A percentile compares a stretch with the other conserved stretches of the same genome.
Conservation (phyloP, 2,113 vertebrate genomes). For the Sebastes schlegelii region DNA sequence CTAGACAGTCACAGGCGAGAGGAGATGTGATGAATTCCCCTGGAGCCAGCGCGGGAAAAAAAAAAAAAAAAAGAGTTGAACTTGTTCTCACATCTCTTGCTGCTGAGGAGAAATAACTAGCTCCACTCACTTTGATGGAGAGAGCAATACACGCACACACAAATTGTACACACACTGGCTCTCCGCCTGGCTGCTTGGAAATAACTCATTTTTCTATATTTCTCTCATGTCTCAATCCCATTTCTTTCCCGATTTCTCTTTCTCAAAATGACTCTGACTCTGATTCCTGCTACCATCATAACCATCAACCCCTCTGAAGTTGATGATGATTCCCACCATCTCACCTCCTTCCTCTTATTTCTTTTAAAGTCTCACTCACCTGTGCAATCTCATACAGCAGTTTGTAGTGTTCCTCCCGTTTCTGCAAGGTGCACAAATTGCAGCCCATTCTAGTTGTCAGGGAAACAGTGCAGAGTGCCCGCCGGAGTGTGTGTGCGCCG, state of each 20-base stretch:
- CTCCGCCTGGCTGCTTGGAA: constrained; percentile 47
- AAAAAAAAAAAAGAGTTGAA: constrained; percentile 55
- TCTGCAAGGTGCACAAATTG: constrained; percentile 99
- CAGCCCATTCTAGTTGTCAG: constrained; percentile 96
- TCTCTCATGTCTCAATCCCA: constrained; percentile 22
- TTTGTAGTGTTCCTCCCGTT: constrained; percentile 99
- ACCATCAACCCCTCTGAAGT: neutral
- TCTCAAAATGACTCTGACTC: constrained; percentile 21
- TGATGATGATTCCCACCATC: neutral
- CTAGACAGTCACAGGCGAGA: constrained; percentile 55
- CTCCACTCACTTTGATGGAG: constrained; percentile 74
- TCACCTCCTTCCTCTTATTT: neutral
- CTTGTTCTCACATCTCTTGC: constrained; percentile 73
- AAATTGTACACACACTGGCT: constrained; percentile 19
- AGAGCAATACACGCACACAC: neutral
- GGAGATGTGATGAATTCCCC: constrained; percentile 74
- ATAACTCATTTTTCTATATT: constrained; percentile 48
- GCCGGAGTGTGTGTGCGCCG: constrained; percentile 66
- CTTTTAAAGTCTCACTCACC: constrained; percentile 84
- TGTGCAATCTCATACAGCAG: constrained; percentile 99
- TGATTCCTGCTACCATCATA: constrained; percentile 5
- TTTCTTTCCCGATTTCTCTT: constrained; percentile 7
- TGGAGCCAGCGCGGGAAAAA: constrained; percentile 57
- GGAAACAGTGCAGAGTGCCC: constrained; percentile 77
- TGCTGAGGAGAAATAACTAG: constrained; percentile 77